Evolutionary conservation across 2,113 vertebrate species (phyloP), one percentile per base, ranked within the genome.

Genomic region (Siphamia tubifer): DNA sequence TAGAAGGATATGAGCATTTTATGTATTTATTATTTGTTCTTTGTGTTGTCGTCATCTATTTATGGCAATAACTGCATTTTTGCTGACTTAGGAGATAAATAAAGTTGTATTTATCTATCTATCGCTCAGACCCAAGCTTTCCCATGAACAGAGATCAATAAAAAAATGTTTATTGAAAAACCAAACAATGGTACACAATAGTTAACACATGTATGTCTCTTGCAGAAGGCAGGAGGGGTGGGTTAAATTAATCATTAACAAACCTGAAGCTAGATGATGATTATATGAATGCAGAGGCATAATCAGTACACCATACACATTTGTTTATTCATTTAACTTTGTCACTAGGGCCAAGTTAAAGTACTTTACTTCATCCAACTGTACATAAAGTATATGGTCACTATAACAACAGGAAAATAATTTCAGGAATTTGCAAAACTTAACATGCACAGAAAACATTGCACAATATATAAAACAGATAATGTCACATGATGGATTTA

Each of bases 121-220:
- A 39, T 31, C 8, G 19, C n/a, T 45, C 4, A 43, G 19, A 28
- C 17, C 42, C n/a, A 68, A 24, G 1, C 4, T 2, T 44, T 6
- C 45, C 39, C 12, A 0, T 68, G 27, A 48, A 52, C 51, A 68
- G 51, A 62, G 74, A 30, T 43, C 10, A 57, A 45, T 64, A 28
- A 16, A 17, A 17, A 30, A 3, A 11, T 47, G 32, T 71, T 85
- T 86, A 86, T 88, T 83, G 44, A 52, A 77, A 82, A 71, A 64
- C 24, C 40, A 38, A 52, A 48, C 38, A 62, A 68, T 57, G 44
- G 25, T 43, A 56, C 57, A 65, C 47, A 39, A 66, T 48, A 56
- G 40, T 60, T 47, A 62, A 44, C 36, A 48, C 15, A 44, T 15
- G 34, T 36, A 21, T 13, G 9, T 36, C 17, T 68, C 34, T 60